Conservation (phyloP, 2,113 vertebrate species). For the Ophthalmolycus amberensis region DNA sequence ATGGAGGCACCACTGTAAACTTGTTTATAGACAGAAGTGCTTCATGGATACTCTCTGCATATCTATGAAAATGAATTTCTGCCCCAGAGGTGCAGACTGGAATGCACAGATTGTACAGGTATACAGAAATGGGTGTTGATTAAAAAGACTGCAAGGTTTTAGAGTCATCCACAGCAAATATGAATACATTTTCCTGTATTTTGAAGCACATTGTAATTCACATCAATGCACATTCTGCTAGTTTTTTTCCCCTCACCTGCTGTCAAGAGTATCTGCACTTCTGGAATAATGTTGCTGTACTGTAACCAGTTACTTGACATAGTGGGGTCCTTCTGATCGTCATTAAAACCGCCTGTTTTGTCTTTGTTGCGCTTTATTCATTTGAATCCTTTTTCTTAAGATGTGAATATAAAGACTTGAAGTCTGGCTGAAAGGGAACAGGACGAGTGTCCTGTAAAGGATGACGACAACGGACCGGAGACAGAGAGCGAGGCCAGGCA, state of each 20-base stretch:
- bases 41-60: neutral
- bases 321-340: slow-evolving; percentile 23
- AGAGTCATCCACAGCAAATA: neutral
- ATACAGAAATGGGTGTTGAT: neutral
- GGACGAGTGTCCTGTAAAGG: slow-evolving; percentile 51
- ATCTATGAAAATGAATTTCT: slow-evolving; percentile 17
- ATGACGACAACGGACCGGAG: slow-evolving; percentile 51
- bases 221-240: neutral
- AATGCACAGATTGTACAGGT: neutral
- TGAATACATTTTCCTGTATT: neutral
- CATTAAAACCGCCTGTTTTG: slow-evolving; percentile 15
- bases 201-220: neutral
- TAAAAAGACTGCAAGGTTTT: neutral
- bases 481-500: slow-evolving; percentile 49
- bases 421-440: slow-evolving; percentile 41
- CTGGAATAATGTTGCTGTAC: slow-evolving; percentile 1
- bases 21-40: no score
- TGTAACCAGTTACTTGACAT: slow-evolving; percentile 15
- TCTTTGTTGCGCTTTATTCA: slow-evolving; percentile 30
- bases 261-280: neutral
- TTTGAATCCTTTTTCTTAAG: slow-evolving; percentile 25
- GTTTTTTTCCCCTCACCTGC: neutral
- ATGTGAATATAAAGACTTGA: slow-evolving; percentile 35
- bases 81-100: neutral
- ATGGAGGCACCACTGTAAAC: slow-evolving; percentile 16